Base-by-base conservation (phyloP, 2,113 vertebrate species). In the Equus quagga region DNA sequence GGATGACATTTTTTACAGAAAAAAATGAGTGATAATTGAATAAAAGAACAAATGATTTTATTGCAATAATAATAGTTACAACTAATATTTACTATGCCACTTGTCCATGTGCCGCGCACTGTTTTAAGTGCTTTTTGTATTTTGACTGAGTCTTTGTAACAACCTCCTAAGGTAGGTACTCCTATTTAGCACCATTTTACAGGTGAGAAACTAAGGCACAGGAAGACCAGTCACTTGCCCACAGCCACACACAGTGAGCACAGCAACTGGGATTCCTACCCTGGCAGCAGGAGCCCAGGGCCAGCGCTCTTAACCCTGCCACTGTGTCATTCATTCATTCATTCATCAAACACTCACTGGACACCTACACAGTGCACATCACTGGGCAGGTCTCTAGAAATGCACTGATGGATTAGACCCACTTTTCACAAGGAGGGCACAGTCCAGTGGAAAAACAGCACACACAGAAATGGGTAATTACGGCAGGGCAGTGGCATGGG, bases 211-310 rank as follows among this genome's bases (percentile, higher is more conserved):
- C 21, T 23, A 62, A 76, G 2, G 31, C 23, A 54, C 65, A 9
- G 23, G 46, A 76, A 85, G 83, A 1, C 3, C 12, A 73, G 70
- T 46, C 65, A 85, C 64, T 13, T 76, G 51, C 82, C 91, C 49
- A 72, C 0, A 33, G 76, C 70, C 41, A 6, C 2, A 3, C 3
- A 76, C 36, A 46, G 8, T 58, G 80, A 91, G 36, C 85, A 67
- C 64, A 96, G 94, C 46, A 64, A 98, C 97, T 67, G 78, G 64
- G 79, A 97, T 78, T 94, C 33, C 0, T 60, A 54, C 36, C 92
- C 67, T 28, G 72, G 56, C 4, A 21, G 31, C 24, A 83, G 69
- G n/a, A 86, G 26, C n/a, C 41, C 31, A n/a, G 2, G 1, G 12
- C 18, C 92, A 28, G n/a, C 11, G 1, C 21, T 65, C n/a, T 3